Evolutionary conservation across 2,797 vertebrate species (phyloP), one percentile per base, ranked within the genome.

Genomic region (Dendrocincla tyrannina): DNA sequence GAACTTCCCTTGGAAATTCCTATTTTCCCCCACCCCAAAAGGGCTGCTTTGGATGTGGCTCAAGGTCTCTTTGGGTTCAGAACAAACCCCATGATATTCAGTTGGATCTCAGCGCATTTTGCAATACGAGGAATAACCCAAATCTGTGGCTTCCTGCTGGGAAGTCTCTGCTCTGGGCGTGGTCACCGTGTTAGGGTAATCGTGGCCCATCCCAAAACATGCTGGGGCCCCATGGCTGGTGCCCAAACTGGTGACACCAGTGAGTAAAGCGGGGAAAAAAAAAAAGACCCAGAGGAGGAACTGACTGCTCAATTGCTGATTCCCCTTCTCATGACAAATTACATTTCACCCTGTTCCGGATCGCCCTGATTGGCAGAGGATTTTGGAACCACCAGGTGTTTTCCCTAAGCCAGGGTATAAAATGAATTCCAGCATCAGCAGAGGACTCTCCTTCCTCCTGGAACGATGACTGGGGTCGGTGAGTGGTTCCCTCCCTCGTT

Each of bases 71-170:
- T 5, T 0, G 20, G 27, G 4, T 5, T 37, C 16, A 9, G 39
- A 24, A 33, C 1, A 30, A 37, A 35, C 8, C 7, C 12, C 1
- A 0, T 3, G 16, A 2, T 8, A 4, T 3, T 3, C 19, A 11
- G 10, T 17, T 7, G 9, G 33, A 28, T 66, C 35, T 35, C 33
- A 30, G 17, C 0, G 5, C n/a, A 75, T 70, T 18, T 41, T 42
- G n/a, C 33, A 24, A 13, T 4, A 42, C 37, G 4, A 39, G 79
- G 25, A 35, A 33, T 12, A 30, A 23, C 1, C 9, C 14, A 19
- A 28, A 3, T 9, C 5, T 11, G 5, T 18, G n/a, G 30, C 33
- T 46, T 32, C 5, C 32, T 52, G 15, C 64, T 7, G 27, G 44
- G 59, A 67, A 69, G 32, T 16, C 5, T 11, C 62, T 27, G 47